Evolutionary conservation across 2,888 invertebrate species (phyloP).

Genomic region (Aphidoletes aphidimyza): DNA sequence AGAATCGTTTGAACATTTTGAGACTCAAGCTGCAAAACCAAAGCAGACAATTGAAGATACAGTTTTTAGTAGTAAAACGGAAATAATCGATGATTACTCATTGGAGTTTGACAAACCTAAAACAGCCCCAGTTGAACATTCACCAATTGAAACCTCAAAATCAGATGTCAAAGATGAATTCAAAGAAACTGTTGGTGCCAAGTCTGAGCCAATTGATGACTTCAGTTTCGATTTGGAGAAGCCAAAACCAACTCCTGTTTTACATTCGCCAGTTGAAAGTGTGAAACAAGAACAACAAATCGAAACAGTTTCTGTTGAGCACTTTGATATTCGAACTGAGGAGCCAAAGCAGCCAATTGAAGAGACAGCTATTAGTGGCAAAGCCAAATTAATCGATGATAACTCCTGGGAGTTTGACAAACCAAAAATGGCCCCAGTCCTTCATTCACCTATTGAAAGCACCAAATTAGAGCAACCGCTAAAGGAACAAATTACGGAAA

Average conservation of each 20-base stretch:
- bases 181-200: too few species aligned
- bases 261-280: constrained; percentile 67
- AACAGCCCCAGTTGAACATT: not conserved
- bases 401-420: not conserved
- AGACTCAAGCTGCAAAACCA: not conserved
- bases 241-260: constrained; percentile 62
- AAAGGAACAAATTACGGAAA: not conserved
- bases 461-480: too few species aligned
- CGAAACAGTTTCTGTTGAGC: not conserved
- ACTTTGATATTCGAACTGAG: not conserved
- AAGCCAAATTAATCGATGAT: not conserved
- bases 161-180: too few species aligned
- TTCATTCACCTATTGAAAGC: not conserved
- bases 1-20: not conserved
- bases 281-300: constrained; percentile 60
- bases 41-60: not conserved
- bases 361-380: not conserved
- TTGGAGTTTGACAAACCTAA: not conserved
- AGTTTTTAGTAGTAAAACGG: not conserved
- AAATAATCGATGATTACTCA: not conserved
- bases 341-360: not conserved
- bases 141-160: too few species aligned
- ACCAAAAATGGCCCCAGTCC: not conserved
- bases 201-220: not conserved
- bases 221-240: not conserved